Percentiles rank a stretch among this genome's conserved stretches.
Conservation (phyloP, 1,140 invertebrate species). For the Cydia splendana region DNA sequence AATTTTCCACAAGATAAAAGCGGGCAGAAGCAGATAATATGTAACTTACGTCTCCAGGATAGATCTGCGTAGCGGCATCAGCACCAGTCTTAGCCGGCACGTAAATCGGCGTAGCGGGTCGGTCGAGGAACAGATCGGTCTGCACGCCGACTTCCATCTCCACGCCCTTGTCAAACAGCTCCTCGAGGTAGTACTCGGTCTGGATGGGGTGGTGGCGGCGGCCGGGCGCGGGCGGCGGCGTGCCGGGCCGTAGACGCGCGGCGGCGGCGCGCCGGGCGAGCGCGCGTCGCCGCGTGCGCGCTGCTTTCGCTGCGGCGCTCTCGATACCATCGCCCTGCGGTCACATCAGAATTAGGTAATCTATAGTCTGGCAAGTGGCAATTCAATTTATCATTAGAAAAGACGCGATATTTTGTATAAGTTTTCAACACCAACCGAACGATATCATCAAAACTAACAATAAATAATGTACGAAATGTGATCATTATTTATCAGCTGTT, state of each 20-base stretch:
- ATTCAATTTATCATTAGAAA: too few species aligned
- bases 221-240: slow-evolving; percentile 87
- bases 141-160: slow-evolving; percentile 89
- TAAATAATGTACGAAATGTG: too few species aligned
- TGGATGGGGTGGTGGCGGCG: slow-evolving; percentile 91
- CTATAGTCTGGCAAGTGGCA: too few species aligned
- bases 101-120: slow-evolving; percentile 87
- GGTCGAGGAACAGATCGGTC: slow-evolving; percentile 92
- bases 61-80: slow-evolving; percentile 91
- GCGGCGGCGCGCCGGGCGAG: slow-evolving; percentile 82
- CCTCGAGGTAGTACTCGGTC: slow-evolving; percentile 93
- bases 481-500: too few species aligned
- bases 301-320: slow-evolving; percentile 80
- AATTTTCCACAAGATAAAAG: too few species aligned
- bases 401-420: too few species aligned
- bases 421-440: too few species aligned
- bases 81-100: slow-evolving; percentile 88
- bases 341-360: slow-evolving; percentile 12
- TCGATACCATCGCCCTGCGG: slow-evolving; percentile 81
- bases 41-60: slow-evolving; percentile 88
- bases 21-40: too few species aligned
- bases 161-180: slow-evolving; percentile 86
- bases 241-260: slow-evolving; percentile 83
- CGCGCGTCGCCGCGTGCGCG: slow-evolving; percentile 82
- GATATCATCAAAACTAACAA: too few species aligned